These are phyloP conservation scores for Myodes glareolus DNA, from an alignment of 2,113 vertebrate genomes.

Conservation along the genomic window DNA sequence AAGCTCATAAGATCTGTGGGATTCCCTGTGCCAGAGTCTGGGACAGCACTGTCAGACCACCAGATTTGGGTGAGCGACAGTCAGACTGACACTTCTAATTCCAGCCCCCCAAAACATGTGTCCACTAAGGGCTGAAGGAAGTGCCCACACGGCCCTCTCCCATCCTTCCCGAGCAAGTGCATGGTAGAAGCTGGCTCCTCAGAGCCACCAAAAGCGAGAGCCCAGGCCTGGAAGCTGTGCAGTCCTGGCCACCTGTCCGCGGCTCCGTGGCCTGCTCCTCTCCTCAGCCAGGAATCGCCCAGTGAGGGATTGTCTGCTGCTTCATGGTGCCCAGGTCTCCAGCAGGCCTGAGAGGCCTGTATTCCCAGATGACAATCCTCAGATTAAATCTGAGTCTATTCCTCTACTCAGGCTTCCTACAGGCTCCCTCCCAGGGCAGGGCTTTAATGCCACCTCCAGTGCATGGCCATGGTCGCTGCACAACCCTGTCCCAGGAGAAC, in stretches of 20 bases:
- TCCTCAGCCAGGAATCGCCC: background rate
- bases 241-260: background rate
- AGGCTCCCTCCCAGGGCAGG: background rate
- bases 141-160: accelerated
- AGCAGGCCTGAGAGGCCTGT: background rate
- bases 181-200: background rate
- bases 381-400: background rate
- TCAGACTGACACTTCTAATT: accelerated
- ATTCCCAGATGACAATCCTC: too few relatives aligned
- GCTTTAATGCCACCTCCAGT: background rate
- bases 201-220: background rate
- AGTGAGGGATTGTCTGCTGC: background rate
- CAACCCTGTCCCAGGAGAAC: background rate
- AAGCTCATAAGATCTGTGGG: background rate
- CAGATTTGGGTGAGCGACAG: background rate
- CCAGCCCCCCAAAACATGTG: background rate
- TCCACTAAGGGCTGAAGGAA: background rate
- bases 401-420: background rate
- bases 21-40: background rate
- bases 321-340: too few relatives aligned
- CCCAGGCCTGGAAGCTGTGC: background rate
- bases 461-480: background rate
- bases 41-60: background rate
- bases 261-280: background rate
- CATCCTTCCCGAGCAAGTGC: background rate